Percentiles rank a stretch among this genome's conserved stretches.
phyloP scores from a whole-genome alignment of 2,113 vertebrate species.

The Dasyurus viverrinus region DNA sequence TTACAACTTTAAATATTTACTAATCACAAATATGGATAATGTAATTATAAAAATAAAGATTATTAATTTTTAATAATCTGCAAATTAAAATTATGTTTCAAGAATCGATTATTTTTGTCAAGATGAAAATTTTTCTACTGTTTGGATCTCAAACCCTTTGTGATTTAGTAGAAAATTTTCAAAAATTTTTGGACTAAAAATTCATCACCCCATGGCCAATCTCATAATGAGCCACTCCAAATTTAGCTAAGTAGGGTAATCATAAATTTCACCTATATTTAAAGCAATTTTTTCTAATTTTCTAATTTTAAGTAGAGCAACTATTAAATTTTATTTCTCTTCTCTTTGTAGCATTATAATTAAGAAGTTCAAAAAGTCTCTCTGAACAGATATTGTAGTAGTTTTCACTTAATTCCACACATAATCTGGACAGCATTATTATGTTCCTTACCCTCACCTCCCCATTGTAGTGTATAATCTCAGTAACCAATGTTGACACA shows the following conservation, averaged over 20 bases:
- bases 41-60: neutral
- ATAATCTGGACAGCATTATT: neutral
- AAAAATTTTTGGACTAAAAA: neutral
- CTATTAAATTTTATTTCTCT: neutral
- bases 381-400: neutral
- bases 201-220: neutral
- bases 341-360: neutral
- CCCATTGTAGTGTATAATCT: neutral
- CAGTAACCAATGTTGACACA: neutral
- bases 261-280: neutral
- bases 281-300: neutral
- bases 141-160: neutral
- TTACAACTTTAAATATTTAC: neutral
- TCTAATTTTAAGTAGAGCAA: neutral
- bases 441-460: neutral
- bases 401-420: slow-evolving; percentile 16
- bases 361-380: neutral
- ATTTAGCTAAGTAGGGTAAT: neutral
- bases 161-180: neutral
- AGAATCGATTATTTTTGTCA: neutral
- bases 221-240: neutral
- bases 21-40: neutral
- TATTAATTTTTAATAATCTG: neutral
- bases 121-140: neutral
- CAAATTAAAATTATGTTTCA: neutral